A percentile compares a stretch with the other conserved stretches of the same genome.
phyloP scores from a whole-genome alignment of 2,797 vertebrate genomes.

The Sebastes taczanowskii region DNA sequence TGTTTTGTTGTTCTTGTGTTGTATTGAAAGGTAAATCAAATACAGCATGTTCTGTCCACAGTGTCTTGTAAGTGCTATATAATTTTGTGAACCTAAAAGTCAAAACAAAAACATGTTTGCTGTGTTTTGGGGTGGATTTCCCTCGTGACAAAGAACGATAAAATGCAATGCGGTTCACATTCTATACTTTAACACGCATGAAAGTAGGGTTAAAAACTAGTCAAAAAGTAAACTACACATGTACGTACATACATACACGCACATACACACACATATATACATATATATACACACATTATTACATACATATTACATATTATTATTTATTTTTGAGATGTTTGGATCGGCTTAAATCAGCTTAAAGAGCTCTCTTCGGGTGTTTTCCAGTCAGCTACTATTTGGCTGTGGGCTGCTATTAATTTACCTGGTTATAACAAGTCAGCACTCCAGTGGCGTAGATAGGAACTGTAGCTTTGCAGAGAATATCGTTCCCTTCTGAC shows the following conservation, averaged over 20 bases:
- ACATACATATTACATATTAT: too few species aligned
- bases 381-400: not conserved
- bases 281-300: too few species aligned
- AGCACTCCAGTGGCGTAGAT: slow-evolving; percentile 99
- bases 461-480: slow-evolving; percentile 98
- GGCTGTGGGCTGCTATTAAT: not conserved
- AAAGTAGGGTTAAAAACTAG: not conserved
- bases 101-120: slow-evolving; percentile 37
- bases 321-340: too few species aligned
- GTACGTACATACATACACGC: too few species aligned
- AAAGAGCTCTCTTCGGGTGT: too few species aligned
- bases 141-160: slow-evolving; percentile 8
- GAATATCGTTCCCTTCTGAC: slow-evolving; percentile 91
- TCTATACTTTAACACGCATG: not conserved
- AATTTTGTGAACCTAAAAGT: slow-evolving; percentile 15
- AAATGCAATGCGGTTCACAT: not conserved
- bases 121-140: slow-evolving; percentile 10
- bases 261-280: too few species aligned
- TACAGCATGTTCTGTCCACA: not conserved
- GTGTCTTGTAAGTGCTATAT: slow-evolving; percentile 5
- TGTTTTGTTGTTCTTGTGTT: not conserved
- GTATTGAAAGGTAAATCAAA: slow-evolving; percentile 11
- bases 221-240: too few species aligned
- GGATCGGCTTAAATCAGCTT: not conserved
- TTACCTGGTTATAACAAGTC: slow-evolving; percentile 98